These are phyloP conservation scores for Pogoniulus pusillus DNA, from an alignment of 2,797 vertebrate genomes.

Conservation along the genomic window DNA sequence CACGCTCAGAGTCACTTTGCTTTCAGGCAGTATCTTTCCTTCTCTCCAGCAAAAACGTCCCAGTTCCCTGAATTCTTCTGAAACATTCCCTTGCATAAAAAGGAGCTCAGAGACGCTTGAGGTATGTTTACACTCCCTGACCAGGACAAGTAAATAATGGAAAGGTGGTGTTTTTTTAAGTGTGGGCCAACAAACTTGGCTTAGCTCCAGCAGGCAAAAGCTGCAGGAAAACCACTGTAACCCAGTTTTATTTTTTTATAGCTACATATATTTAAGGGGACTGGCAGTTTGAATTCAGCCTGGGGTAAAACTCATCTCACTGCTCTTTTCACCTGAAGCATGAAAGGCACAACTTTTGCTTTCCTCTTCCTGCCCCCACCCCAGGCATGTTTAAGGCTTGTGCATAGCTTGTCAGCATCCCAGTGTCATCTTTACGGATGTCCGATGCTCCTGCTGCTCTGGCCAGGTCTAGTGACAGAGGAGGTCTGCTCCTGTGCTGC, in stretches of 20 bases:
- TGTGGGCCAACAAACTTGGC: not conserved
- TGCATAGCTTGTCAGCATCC: not conserved
- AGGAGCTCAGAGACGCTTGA: not conserved
- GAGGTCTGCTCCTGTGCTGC: not conserved
- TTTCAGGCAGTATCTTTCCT: conserved; percentile 8
- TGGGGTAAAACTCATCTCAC: not conserved
- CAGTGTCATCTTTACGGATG: not conserved
- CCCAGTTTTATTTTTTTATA: not conserved
- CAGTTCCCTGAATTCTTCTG: not conserved
- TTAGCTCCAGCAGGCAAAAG: not conserved
- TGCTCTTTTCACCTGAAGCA: not conserved
- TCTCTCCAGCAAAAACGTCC: not conserved
- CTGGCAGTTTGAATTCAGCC: not conserved
- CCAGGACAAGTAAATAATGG: not conserved
- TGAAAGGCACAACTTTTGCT: not conserved
- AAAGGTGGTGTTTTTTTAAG: not conserved
- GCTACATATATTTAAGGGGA: not conserved
- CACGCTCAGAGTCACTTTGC: conserved; percentile 26
- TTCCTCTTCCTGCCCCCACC: not conserved
- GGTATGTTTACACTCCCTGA: not conserved
- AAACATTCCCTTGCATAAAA: not conserved
- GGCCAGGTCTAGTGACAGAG: not conserved
- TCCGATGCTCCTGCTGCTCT: not conserved
- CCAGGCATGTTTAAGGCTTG: rapidly evolving
- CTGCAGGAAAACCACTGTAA: not conserved